Conservation (phyloP, 2,888 invertebrate species). For the Drosophila koepferae region DNA sequence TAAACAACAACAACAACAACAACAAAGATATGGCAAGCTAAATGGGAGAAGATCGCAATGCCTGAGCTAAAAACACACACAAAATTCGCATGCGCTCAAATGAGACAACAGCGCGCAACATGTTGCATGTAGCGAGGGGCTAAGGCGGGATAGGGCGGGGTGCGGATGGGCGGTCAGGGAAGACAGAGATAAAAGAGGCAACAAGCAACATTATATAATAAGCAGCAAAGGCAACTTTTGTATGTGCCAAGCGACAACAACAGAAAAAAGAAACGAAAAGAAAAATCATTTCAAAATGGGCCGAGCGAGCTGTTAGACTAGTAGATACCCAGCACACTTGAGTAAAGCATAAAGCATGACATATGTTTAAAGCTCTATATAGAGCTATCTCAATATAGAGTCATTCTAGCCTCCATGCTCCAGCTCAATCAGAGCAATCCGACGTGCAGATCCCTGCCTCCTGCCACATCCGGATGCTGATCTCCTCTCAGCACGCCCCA, state of each 20-base stretch:
- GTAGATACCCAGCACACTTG: background rate
- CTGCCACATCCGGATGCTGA: background rate
- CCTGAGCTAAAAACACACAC: background rate
- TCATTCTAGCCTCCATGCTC: too few species aligned
- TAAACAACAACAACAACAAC: background rate
- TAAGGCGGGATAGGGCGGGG: background rate
- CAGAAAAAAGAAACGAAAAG: background rate
- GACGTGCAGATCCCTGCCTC: background rate
- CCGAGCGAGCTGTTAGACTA: background rate
- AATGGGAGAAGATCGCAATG: conserved; percentile 40
- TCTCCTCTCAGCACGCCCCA: too few species aligned
- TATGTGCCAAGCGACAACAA: conserved; percentile 19
- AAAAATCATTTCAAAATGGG: conserved; percentile 4
- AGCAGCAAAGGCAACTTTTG: conserved; percentile 15
- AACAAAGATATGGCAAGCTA: conserved; percentile 1
- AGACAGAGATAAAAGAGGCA: background rate
- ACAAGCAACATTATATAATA: conserved; percentile 46
- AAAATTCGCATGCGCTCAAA: conserved; percentile 6
- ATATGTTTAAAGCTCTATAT: background rate
- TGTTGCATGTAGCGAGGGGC: conserved; percentile 40
- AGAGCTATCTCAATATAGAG: background rate
- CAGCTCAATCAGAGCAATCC: too few species aligned
- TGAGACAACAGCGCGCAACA: conserved; percentile 38
- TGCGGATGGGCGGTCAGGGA: background rate
- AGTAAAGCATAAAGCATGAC: background rate